These are phyloP conservation scores for Seriola dumerili DNA, from an alignment of 2,113 vertebrate genomes.

Conservation along the genomic window DNA sequence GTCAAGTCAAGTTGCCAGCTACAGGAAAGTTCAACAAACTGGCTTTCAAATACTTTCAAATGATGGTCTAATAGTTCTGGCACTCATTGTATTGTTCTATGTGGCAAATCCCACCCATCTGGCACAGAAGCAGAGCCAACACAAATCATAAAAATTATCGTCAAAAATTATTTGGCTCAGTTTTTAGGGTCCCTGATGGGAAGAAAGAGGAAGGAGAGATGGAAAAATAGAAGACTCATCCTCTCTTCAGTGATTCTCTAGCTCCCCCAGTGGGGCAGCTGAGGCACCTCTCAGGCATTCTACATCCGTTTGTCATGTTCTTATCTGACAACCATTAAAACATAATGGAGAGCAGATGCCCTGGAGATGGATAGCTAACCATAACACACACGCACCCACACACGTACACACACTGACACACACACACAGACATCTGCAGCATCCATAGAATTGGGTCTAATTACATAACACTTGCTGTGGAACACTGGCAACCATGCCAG, in stretches of 20 bases:
- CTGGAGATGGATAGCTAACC: constrained; percentile 57
- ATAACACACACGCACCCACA: constrained; percentile 56
- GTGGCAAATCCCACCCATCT: constrained; percentile 76
- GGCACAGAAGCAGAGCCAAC: constrained; percentile 56
- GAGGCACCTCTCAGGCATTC: constrained; percentile 60
- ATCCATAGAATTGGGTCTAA: constrained; percentile 70
- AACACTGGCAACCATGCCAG: constrained; percentile 46
- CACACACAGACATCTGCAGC: constrained; percentile 66
- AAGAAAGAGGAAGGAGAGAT: constrained; percentile 34
- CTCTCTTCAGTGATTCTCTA: constrained; percentile 56
- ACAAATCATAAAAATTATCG: constrained; percentile 73
- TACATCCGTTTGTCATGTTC: constrained; percentile 76
- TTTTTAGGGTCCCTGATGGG: constrained; percentile 42
- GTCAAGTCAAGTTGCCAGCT: constrained; percentile 58
- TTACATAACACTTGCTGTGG: constrained; percentile 75
- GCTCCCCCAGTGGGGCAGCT: constrained; percentile 74
- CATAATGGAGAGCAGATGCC: constrained; percentile 81
- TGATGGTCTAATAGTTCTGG: constrained; percentile 75
- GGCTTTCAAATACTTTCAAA: constrained; percentile 63
- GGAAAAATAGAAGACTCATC: constrained; percentile 42
- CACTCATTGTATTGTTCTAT: constrained; percentile 63
- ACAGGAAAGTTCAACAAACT: constrained; percentile 68
- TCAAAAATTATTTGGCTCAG: constrained; percentile 60
- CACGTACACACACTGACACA: constrained; percentile 36
- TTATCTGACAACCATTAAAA: constrained; percentile 83